These are phyloP conservation scores for Aleiodes sp. DNA, from an alignment of 1,140 invertebrate species.

Conservation along the genomic window DNA sequence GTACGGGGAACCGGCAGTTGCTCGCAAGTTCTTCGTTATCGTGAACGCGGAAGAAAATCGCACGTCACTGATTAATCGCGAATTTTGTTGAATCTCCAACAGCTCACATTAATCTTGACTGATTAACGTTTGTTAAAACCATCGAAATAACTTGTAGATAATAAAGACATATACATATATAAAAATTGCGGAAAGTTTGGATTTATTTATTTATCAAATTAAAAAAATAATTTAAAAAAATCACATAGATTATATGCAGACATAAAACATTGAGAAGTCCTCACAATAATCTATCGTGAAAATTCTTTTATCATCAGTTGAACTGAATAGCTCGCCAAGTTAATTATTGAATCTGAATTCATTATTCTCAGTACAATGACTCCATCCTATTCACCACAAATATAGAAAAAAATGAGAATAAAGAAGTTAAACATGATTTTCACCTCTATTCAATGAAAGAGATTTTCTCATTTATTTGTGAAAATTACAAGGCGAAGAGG, in stretches of 20 bases:
- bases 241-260: not conserved
- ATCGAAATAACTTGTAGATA: no score
- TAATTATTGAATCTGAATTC: conserved; percentile 19
- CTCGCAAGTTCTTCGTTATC: no score
- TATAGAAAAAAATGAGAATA: conserved; percentile 16
- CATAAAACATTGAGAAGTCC: not conserved
- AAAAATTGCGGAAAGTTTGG: no score
- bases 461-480: not conserved
- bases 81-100: no score
- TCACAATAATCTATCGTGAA: conserved; percentile 18
- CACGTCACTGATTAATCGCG: no score
- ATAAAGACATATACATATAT: no score
- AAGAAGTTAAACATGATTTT: conserved; percentile 10
- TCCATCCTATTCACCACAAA: not conserved
- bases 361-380: conserved; percentile 3
- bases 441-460: not conserved
- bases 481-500: not conserved
- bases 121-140: no score
- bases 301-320: not conserved
- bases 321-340: not conserved
- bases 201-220: no score
- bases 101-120: no score
- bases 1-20: no score
- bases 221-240: not conserved
- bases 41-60: no score